Base-by-base conservation (phyloP, 1,140 invertebrate genomes). In the Daktulosphaira vitifoliae region DNA sequence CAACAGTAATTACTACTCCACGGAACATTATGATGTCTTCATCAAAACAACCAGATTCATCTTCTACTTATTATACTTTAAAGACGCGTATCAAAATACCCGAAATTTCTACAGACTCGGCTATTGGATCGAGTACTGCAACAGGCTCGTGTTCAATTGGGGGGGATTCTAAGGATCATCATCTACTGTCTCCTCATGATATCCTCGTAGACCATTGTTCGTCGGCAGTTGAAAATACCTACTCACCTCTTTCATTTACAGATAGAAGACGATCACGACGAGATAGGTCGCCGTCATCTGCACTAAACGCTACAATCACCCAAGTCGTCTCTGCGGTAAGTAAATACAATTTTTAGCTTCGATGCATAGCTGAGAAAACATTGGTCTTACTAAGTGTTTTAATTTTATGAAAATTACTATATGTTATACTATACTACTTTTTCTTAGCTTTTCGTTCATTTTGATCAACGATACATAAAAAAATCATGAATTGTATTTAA, bases 31-130 rank as follows among this genome's bases (percentile, higher is more conserved):
- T 37, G 56, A 88, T 0, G 88, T 86, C 71, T 71, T 88, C 46
- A 84, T 89, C 65, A 81, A 90, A 90, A 68, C 89, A 89, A 69
- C 84, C 83, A 67, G 86, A 89, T 29, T 87, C 89, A 0, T 78
- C 86, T 22, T 81, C 83, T 74, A 85, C 87, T 0, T 85, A 86
- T 0, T 74, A 79, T 20, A 84, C 83, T 66, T 83, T 83, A 26
- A 77, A 78, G 20, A 67, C 62, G 18, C 54, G 33, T 1, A 46
- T 62, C 42, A 62, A 62, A 4, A 39, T 53, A 33, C 67, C 53
- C 20, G 49, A 66, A 37, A 50, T 68, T 25, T 68, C 64, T 7
- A 68, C 67, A 8, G 81, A 83, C 69, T 83, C 82, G 0, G 80
- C 80, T 0, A 73, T 84, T 11, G 81, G 80, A 6, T 81, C 81